phyloP scores from a whole-genome alignment of 2,888 invertebrate species.

The Eupithecia insigniata region DNA sequence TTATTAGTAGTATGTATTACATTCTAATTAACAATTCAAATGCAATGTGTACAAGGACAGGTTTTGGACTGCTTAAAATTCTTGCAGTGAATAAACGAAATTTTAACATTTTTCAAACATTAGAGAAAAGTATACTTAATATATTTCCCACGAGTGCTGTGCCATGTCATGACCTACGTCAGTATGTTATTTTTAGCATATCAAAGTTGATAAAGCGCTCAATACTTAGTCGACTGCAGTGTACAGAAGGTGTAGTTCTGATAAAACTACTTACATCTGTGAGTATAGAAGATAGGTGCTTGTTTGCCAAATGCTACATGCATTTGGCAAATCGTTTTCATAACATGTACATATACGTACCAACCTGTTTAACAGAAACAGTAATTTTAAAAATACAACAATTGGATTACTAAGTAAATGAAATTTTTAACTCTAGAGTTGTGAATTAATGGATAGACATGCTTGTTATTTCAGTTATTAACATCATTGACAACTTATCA shows the following conservation, averaged over 20 bases:
- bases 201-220: constrained; percentile 69
- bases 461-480: neutral
- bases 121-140: neutral
- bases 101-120: neutral
- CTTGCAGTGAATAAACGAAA: neutral
- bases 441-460: neutral
- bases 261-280: constrained; percentile 25
- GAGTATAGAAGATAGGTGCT: neutral
- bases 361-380: neutral
- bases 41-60: neutral
- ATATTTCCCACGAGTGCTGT: constrained; percentile 57
- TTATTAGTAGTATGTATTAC: neutral
- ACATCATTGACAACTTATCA: constrained; percentile 59
- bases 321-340: neutral
- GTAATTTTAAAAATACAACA: neutral
- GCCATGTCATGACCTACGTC: constrained; percentile 57
- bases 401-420: neutral
- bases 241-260: constrained; percentile 58
- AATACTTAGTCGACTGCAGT: constrained; percentile 48
- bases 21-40: neutral
- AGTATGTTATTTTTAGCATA: constrained; percentile 73
- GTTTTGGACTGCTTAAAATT: neutral
- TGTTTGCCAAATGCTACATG: neutral
- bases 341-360: neutral
- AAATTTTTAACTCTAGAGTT: neutral